phyloP scores from a whole-genome alignment of 2,113 vertebrate genomes.

The Electrona antarctica region DNA sequence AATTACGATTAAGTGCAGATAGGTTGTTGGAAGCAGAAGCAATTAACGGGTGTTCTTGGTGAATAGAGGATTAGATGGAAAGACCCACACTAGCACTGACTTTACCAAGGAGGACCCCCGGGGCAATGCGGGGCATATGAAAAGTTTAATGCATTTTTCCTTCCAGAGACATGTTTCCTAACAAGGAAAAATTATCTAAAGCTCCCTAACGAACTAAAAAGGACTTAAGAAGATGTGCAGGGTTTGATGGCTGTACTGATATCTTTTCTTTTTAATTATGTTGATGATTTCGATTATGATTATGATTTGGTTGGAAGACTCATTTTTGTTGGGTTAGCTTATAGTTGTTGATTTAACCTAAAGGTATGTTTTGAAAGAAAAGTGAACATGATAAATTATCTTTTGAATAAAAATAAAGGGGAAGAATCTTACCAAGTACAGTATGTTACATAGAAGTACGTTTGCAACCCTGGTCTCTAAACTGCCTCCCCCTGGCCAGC shows the following conservation, averaged over 20 bases:
- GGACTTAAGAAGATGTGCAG: background rate
- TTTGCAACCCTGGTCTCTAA: too few relatives aligned
- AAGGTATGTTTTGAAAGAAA: too few relatives aligned
- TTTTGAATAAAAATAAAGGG: too few relatives aligned
- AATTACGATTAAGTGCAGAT: constrained; percentile 47
- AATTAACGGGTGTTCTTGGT: constrained; percentile 31
- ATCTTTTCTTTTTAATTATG: background rate
- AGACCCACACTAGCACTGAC: constrained; percentile 6
- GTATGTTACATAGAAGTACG: too few relatives aligned
- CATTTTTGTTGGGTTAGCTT: constrained; percentile 3
- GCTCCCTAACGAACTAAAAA: background rate
- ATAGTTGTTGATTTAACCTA: too few relatives aligned
- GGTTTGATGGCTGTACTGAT: background rate
- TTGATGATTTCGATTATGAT: too few relatives aligned
- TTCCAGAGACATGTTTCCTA: background rate
- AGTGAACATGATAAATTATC: too few relatives aligned
- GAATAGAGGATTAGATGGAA: constrained; percentile 40
- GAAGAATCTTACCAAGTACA: too few relatives aligned
- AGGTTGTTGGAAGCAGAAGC: constrained; percentile 43
- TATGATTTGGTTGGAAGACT: background rate
- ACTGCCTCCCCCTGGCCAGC: too few relatives aligned
- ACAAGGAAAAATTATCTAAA: background rate
- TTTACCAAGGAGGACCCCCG: background rate
- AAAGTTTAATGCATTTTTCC: constrained; percentile 25
- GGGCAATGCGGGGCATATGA: constrained; percentile 14